Percentiles rank a stretch among this genome's conserved stretches.
Evolutionary conservation across 2,888 invertebrate genomes (phyloP).

Genomic region (Stenotaenia linearis): DNA sequence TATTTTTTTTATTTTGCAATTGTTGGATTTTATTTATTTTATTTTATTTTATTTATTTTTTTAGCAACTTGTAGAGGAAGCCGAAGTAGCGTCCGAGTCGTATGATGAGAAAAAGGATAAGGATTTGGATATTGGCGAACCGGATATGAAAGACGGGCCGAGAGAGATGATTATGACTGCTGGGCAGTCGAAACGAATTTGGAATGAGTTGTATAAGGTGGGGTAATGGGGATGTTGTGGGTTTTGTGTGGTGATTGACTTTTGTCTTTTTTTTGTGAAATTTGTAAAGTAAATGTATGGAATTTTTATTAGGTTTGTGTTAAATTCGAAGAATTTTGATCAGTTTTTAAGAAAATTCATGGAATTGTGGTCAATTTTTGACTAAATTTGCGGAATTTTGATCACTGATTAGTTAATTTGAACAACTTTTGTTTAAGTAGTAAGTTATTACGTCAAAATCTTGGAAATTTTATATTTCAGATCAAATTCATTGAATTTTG

Average conservation of each 20-base stretch:
- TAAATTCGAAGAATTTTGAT: too few species aligned
- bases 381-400: background rate
- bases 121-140: slow-evolving; percentile 68
- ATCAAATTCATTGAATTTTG: too few species aligned
- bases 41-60: background rate
- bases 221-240: too few species aligned
- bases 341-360: background rate
- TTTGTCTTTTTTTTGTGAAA: too few species aligned
- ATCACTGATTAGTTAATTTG: too few species aligned
- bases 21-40: background rate
- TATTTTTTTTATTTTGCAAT: too few species aligned
- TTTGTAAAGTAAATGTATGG: too few species aligned
- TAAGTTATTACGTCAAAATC: too few species aligned
- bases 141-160: slow-evolving; percentile 70
- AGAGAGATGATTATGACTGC: slow-evolving; percentile 93
- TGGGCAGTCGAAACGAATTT: slow-evolving; percentile 93
- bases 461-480: too few species aligned
- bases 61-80: slow-evolving; percentile 59
- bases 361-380: background rate
- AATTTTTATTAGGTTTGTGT: too few species aligned
- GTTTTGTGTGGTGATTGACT: too few species aligned
- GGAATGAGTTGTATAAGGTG: slow-evolving; percentile 99
- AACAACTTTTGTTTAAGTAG: too few species aligned
- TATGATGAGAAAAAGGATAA: slow-evolving; percentile 77
- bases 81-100: slow-evolving; percentile 63